A percentile compares a stretch with the other conserved stretches of the same genome.
phyloP scores from a whole-genome alignment of 2,888 invertebrate species.

The Volucella bombylans region DNA sequence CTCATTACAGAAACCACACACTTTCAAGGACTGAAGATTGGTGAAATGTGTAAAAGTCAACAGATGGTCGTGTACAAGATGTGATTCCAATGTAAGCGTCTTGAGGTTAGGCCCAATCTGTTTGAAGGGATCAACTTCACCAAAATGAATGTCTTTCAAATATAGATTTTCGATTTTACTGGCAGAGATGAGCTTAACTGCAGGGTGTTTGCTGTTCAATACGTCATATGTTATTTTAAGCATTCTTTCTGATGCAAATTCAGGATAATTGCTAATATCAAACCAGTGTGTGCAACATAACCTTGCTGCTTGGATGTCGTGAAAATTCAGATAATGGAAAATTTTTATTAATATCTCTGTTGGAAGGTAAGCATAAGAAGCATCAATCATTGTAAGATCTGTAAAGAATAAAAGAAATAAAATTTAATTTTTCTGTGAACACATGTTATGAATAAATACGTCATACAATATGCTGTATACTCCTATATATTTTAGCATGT shows the following conservation, averaged over 20 bases:
- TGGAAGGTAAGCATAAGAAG: constrained; percentile 72
- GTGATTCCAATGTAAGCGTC: too few relatives aligned
- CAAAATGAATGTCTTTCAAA: constrained; percentile 39
- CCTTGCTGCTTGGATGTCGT: constrained; percentile 77
- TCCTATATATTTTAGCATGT: too few relatives aligned
- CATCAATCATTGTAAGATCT: constrained; percentile 10
- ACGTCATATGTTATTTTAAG: constrained; percentile 30
- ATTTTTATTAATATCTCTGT: constrained; percentile 78
- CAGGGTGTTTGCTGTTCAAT: constrained; percentile 45
- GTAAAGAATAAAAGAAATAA: constrained; percentile 10
- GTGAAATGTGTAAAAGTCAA: too few relatives aligned
- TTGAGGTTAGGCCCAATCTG: constrained; percentile 25
- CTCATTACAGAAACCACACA: too few relatives aligned
- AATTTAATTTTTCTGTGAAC: too few relatives aligned
- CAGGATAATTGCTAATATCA: constrained; percentile 75
- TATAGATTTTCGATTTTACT: constrained; percentile 33
- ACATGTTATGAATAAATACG: too few relatives aligned
- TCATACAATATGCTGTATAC: too few relatives aligned
- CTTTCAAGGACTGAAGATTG: too few relatives aligned
- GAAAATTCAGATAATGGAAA: constrained; percentile 76
- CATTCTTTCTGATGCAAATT: constrained; percentile 68
- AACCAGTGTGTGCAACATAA: constrained; percentile 78
- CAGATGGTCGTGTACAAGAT: too few relatives aligned
- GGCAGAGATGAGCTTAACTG: constrained; percentile 27
- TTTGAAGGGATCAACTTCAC: constrained; percentile 21